Evolutionary conservation across 1,140 invertebrate genomes (phyloP), one percentile per base, ranked within the genome.

Genomic region (Drosophila biarmipes): DNA sequence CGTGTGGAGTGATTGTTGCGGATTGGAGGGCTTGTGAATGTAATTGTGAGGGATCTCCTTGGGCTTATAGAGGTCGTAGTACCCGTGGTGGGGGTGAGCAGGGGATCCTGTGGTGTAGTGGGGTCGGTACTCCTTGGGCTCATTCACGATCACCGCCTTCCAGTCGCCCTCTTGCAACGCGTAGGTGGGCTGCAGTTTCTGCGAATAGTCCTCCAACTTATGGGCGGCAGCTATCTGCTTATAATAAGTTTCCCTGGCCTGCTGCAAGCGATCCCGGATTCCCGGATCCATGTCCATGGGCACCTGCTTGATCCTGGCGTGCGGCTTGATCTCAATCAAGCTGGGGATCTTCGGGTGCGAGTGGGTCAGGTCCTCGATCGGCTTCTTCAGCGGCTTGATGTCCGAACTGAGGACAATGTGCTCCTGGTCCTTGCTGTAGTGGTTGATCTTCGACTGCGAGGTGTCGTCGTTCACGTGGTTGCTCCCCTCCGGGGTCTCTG

Each of bases 361-460:
- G 17, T 92, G 78, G 0, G 90, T 89, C 0, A 92, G 29, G 64
- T 92, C 90, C 61, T 91, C 90, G 11, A 92, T 87, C 29, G 91
- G 90, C 17, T 71, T 77, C 49, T 92, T 92, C 11, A 78, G 42
- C 0, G 72, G 84, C 45, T 90, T 90, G n/a, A 91, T 90, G 62
- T 92, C 91, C 2, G 91, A 92, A 51, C 90, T 92, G 0, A 92
- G 67, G 5, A 92, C 86, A 52, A 92, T 92, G 37, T 91, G 90
- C 29, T 92, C 91, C 49, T 92, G 91, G 67, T 92, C 78, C 46
- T 91, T 90, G 62, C 91, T 92, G 40, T 92, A 92, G 38, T 92
- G 91, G 75, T 92, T 92, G 48, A 92, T 92, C 67, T 92, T 92
- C 6, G 91, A 92, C 59, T 92, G 91, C 2, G 91, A 92, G 24